Conservation (phyloP, 2,113 vertebrate species). For the Mus pahari region DNA sequence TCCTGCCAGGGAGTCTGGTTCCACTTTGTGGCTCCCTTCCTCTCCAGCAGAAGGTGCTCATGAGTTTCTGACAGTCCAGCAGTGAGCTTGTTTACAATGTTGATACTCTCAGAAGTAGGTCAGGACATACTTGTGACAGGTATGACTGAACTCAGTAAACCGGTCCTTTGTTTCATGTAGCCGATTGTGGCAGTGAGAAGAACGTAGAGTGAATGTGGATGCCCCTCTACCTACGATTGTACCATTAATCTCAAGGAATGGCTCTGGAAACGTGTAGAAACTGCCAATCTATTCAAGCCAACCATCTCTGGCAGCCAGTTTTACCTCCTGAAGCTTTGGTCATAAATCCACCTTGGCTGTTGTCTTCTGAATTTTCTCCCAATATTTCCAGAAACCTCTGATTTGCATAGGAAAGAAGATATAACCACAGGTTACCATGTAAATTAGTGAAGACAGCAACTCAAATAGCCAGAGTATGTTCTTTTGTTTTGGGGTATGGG, state of each 20-base stretch:
- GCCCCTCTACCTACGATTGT: background rate
- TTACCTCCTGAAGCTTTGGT: constrained; percentile 3
- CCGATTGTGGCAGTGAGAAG: background rate
- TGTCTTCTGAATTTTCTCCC: constrained; percentile 3
- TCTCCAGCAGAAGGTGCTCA: background rate
- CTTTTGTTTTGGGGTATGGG: background rate
- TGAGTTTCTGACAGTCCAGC: background rate
- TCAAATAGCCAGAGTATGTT: background rate
- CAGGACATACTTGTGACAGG: background rate
- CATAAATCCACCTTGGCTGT: background rate
- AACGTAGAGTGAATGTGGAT: background rate
- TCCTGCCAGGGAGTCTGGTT: background rate
- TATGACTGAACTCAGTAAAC: background rate
- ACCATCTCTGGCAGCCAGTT: background rate
- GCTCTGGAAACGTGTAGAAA: background rate
- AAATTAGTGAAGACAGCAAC: background rate
- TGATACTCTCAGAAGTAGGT: background rate
- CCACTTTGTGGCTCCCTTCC: background rate
- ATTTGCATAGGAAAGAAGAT: background rate
- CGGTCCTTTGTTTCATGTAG: background rate
- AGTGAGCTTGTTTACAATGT: background rate
- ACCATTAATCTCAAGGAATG: background rate
- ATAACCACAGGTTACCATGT: background rate
- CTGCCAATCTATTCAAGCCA: background rate
- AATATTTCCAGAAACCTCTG: background rate